Evolutionary conservation across 2,113 vertebrate genomes (phyloP), one percentile per base, ranked within the genome.

Genomic region (Hippotragus niger): DNA sequence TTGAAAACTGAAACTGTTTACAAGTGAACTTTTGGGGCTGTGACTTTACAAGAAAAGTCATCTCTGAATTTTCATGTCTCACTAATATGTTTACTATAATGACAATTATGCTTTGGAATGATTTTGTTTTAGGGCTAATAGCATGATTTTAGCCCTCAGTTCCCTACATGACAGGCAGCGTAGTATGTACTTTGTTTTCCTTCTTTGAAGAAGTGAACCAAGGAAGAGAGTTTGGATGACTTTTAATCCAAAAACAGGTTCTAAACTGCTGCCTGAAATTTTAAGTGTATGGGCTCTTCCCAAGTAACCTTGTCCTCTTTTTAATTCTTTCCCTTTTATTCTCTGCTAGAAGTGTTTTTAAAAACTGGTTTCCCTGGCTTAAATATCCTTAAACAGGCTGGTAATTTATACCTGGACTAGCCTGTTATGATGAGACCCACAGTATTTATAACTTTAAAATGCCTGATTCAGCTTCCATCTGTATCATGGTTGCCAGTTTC

Each of bases 311-410:
- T 27, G 55, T 82, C 71, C 25, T 81, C 27, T 85, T 91, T 86
- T 80, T 96, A 31, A 64, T 82, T 95, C 90, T 80, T 94, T 60
- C 14, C 36, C 81, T 95, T 95, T 93, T 76, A 93, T 78, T 94
- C 57, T 47, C 64, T 74, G n/a, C 71, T 64, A 6, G 31, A 36
- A 58, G 96, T 92, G 58, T 67, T 98, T 97, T 95, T 92, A 96
- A 86, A 97, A 97, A 96, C 95, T 94, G 97, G 95, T 98, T 97
- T 98, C 93, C 95, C 92, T 91, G 90, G 92, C 94, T 94, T 91
- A 71, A 90, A 60, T 52, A 52, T 82, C 87, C 64, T 90, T 43
- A 60, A 21, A 25, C 71, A 94, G 96, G 57, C 81, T 94, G n/a
- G 45, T 98, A 95, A 97, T 97, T 96, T 94, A 47, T 98, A 60